phyloP scores from a whole-genome alignment of 2,113 vertebrate species.

The Perccottus glenii region DNA sequence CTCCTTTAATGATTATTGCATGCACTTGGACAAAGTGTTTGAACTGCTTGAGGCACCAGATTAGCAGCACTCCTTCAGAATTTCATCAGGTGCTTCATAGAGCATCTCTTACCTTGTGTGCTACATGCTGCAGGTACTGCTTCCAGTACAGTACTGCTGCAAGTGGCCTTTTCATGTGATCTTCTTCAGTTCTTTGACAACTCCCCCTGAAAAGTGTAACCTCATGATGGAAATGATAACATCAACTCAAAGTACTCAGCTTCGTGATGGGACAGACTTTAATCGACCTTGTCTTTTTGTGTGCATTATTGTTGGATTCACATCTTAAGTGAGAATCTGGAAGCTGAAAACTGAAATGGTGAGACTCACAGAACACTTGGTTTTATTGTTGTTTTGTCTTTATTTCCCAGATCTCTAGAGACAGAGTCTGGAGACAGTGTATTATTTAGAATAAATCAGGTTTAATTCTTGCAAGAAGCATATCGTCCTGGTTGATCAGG shows the following conservation, averaged over 20 bases:
- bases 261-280: no score
- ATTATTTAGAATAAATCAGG: no score
- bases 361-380: neutral
- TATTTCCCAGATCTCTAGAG: no score
- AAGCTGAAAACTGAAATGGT: neutral
- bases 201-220: neutral
- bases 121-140: neutral
- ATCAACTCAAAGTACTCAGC: neutral
- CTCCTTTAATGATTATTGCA: neutral
- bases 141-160: no score
- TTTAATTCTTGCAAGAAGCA: no score
- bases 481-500: no score
- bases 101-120: constrained; percentile 2
- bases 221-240: neutral
- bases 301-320: no score
- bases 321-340: neutral
- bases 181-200: neutral
- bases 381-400: no score
- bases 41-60: constrained; percentile 10
- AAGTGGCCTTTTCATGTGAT: constrained; percentile 1
- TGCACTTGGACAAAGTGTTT: constrained; percentile 12
- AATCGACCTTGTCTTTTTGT: no score
- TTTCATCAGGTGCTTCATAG: constrained; percentile 8
- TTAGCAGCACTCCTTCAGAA: constrained; percentile 8
- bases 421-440: no score